A percentile compares a stretch with the other conserved stretches of the same genome.
Evolutionary conservation across 2,113 vertebrate species (phyloP).

Genomic region (Rhizomys pruinosus): DNA sequence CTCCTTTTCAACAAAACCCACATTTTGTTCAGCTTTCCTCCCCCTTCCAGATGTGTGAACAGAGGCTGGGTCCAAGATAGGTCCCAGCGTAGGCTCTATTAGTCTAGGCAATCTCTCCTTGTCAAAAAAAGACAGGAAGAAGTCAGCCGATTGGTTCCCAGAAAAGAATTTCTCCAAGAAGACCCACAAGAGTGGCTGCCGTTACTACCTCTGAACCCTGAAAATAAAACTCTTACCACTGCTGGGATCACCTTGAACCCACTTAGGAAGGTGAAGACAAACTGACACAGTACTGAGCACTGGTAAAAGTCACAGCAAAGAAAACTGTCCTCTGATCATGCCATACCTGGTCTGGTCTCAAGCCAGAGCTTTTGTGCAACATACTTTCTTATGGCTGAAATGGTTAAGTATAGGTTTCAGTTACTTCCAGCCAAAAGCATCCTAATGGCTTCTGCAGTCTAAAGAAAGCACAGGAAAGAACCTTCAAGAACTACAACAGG

Average conservation of each 20-base stretch:
- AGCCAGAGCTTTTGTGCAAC: neutral
- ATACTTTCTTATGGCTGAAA: neutral
- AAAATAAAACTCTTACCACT: neutral
- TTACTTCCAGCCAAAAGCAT: neutral
- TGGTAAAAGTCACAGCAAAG: neutral
- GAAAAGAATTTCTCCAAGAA: neutral
- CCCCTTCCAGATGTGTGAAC: neutral
- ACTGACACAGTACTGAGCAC: neutral
- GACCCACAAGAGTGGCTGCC: neutral
- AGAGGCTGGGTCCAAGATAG: neutral
- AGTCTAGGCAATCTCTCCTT: neutral
- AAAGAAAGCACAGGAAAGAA: slow-evolving; percentile 27
- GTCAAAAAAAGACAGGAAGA: neutral
- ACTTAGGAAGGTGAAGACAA: neutral
- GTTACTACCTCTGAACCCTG: neutral
- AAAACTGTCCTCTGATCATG: rapidly evolving
- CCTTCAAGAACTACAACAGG: neutral
- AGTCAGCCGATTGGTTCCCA: neutral
- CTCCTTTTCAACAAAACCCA: slow-evolving; percentile 47
- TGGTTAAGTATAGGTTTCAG: neutral
- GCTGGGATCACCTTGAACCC: neutral
- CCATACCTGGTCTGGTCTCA: too few species aligned
- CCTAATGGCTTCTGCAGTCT: neutral
- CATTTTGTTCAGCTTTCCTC: slow-evolving; percentile 8
- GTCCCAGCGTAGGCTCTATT: neutral